Evolutionary conservation across 1,140 invertebrate species (phyloP), one percentile per base, ranked within the genome.

Genomic region (Diachasma alloeum): DNA sequence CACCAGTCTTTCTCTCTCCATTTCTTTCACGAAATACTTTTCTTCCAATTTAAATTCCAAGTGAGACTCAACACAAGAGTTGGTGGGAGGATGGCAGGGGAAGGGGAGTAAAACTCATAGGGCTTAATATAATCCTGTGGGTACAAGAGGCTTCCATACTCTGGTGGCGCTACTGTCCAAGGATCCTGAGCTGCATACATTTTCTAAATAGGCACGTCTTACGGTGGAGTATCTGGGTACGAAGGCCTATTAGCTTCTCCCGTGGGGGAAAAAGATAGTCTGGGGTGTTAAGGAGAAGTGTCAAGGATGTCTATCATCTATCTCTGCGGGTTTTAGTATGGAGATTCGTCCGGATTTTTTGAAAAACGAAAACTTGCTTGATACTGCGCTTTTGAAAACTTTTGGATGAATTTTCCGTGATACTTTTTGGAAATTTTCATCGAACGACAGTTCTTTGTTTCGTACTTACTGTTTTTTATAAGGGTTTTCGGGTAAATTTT

Each of bases 21-120:
- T 53, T 48, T 56, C 72, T 83, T 78, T 56, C 72, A 59, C 77
- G 72, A 80, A 84, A 81, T 80, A 78, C 81, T 84, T 85, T 79
- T 77, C 67, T 78, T 48, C 75, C 78, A 82, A 85, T 85, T 84
- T 85, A 84, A 84, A 85, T 84, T 85, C 83, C 78, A 72, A 63
- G 63, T 78, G 82, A 63, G 59, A 31, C 24, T 66, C 44, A 44
- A 24, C 26, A 10, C 42, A 66, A n/a, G 36, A 37, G 11, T 63
- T 24, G 22, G 8, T 46, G 67, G 0, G 67, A 69, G 19, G n/a
- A 39, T 10, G 42, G 44, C 1, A 10, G 70, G 48, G 44, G 4
- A 66, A 70, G 44, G 53, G 17, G 73, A 74, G 79, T 79, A 80
- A 76, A 42, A 42, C 39, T 42, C 39, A 42, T 79, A 83, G 80